Conservation (phyloP, 2,888 invertebrate genomes). For the Lomographa bimaculata region DNA sequence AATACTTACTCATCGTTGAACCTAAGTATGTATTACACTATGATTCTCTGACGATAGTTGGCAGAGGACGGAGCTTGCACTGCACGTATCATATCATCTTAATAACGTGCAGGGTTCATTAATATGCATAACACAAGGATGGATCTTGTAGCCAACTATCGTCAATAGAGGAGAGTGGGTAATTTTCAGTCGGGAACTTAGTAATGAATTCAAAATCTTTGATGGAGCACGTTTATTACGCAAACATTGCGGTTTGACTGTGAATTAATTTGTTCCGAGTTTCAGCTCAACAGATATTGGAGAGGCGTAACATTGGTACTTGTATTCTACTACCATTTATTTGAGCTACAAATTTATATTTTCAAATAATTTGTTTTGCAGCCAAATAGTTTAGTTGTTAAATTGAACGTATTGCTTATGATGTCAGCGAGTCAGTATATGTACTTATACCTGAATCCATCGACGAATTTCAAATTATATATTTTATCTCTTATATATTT, state of each 20-base stretch:
- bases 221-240: conserved; percentile 60
- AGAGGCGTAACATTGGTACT: conserved; percentile 11
- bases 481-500: too few relatives aligned
- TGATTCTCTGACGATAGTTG: conserved; percentile 5
- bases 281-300: conserved; percentile 25
- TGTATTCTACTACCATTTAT: too few relatives aligned
- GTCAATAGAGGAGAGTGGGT: conserved; percentile 51
- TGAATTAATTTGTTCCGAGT: conserved; percentile 45
- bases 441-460: too few relatives aligned
- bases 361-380: too few relatives aligned
- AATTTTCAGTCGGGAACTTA: conserved; percentile 68
- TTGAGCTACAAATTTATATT: too few relatives aligned
- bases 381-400: too few relatives aligned
- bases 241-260: conserved; percentile 43
- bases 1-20: too few relatives aligned
- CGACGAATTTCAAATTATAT: too few relatives aligned
- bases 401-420: too few relatives aligned
- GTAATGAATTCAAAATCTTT: conserved; percentile 74
- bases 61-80: conserved; percentile 24
- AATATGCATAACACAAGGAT: conserved; percentile 74
- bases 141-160: conserved; percentile 60
- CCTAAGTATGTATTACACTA: too few relatives aligned
- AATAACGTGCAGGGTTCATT: conserved; percentile 66
- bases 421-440: too few relatives aligned
- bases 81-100: conserved; percentile 47